Percentiles rank a stretch among this genome's conserved stretches.
phyloP scores from a whole-genome alignment of 1,140 invertebrate genomes.

The Drosophila nigrodunni region DNA sequence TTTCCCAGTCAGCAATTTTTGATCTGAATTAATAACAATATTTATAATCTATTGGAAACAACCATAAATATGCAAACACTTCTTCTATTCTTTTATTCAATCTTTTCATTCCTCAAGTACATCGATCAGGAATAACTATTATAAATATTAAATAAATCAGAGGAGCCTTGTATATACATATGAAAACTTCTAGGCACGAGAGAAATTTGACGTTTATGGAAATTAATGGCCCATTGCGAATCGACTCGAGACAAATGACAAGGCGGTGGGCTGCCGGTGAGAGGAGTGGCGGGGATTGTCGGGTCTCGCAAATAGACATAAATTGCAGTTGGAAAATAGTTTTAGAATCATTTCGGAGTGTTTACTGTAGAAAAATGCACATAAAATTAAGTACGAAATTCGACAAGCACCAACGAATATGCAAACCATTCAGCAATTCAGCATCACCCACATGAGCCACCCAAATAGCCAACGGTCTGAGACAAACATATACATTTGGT shows the following conservation, averaged over 20 bases:
- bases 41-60: slow-evolving; percentile 41
- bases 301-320: slow-evolving; percentile 18
- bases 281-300: slow-evolving; percentile 1
- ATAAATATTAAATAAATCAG: slow-evolving; percentile 74
- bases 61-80: slow-evolving; percentile 51
- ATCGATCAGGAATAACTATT: slow-evolving; percentile 46
- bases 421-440: slow-evolving; percentile 20
- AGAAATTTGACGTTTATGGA: slow-evolving; percentile 69
- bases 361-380: slow-evolving; percentile 68
- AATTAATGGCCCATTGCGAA: slow-evolving; percentile 72
- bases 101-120: slow-evolving; percentile 19
- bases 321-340: slow-evolving; percentile 69
- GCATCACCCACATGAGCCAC: slow-evolving; percentile 39
- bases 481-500: not conserved
- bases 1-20: slow-evolving; percentile 2
- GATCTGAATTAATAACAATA: slow-evolving; percentile 41
- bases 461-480: slow-evolving; percentile 34
- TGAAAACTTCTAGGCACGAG: slow-evolving; percentile 66
- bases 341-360: slow-evolving; percentile 61
- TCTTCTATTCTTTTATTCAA: slow-evolving; percentile 3
- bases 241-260: slow-evolving; percentile 29
- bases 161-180: slow-evolving; percentile 60
- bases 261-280: not conserved
- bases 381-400: slow-evolving; percentile 60
- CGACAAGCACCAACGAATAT: slow-evolving; percentile 34